These are phyloP conservation scores for Meleagris gallopavo DNA, from an alignment of 2,113 vertebrate species.

Conservation along the genomic window DNA sequence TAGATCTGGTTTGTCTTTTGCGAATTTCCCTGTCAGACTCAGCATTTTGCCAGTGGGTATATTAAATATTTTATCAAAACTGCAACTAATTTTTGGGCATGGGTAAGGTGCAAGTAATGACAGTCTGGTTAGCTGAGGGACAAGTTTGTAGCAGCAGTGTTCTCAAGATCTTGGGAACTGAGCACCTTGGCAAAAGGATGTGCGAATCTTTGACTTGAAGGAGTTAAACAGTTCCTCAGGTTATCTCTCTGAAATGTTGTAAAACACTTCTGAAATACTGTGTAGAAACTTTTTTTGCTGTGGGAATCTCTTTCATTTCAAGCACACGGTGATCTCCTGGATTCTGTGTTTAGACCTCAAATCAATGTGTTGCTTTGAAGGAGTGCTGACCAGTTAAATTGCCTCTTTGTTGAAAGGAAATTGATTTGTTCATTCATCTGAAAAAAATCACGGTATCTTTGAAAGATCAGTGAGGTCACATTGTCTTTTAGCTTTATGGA, in stretches of 20 bases:
- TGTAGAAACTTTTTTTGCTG: neutral
- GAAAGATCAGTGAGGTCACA: slow-evolving; percentile 15
- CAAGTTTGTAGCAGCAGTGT: neutral
- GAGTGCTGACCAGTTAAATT: slow-evolving; percentile 49
- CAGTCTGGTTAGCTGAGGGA: neutral
- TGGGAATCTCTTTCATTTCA: neutral
- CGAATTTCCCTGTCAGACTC: neutral
- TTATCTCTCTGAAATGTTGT: neutral
- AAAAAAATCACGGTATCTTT: slow-evolving; percentile 43
- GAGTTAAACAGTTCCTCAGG: neutral
- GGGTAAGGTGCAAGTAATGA: neutral
- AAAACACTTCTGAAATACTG: neutral
- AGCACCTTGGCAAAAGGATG: neutral
- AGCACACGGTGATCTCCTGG: neutral
- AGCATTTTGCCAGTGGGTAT: neutral
- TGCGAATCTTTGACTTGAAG: neutral
- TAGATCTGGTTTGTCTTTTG: neutral
- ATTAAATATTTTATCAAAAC: neutral
- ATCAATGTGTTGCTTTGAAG: slow-evolving; percentile 31
- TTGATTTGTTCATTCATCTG: slow-evolving; percentile 39
- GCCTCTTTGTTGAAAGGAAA: slow-evolving; percentile 53
- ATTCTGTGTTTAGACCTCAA: slow-evolving; percentile 24
- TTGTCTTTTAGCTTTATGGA: neutral
- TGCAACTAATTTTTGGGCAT: neutral
- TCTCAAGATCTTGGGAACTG: neutral